Conservation (phyloP, 2,888 invertebrate genomes). For the Plagodis dolabraria region DNA sequence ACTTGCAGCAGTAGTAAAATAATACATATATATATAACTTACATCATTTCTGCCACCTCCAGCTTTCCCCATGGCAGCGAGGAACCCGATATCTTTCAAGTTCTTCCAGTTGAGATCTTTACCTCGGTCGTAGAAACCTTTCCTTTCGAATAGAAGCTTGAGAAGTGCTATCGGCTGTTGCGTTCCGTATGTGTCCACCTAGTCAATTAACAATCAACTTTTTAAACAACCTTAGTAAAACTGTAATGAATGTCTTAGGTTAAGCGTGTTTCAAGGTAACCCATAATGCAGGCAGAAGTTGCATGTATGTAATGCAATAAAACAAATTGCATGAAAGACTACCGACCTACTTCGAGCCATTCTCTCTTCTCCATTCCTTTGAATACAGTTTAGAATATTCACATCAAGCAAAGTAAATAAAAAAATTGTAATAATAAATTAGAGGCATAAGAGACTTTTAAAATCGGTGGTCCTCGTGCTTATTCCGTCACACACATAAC, state of each 20-base stretch:
- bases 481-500: no score
- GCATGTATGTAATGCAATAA: no score
- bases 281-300: no score
- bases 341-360: no score
- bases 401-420: no score
- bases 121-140: slow-evolving; percentile 95
- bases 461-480: no score
- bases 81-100: slow-evolving; percentile 91
- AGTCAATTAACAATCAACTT: not conserved
- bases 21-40: slow-evolving; percentile 34
- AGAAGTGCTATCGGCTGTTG: slow-evolving; percentile 97
- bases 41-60: slow-evolving; percentile 95
- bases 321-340: no score
- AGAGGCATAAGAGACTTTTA: no score
- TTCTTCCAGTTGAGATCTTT: slow-evolving; percentile 96
- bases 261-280: no score
- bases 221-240: not conserved
- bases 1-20: not conserved
- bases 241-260: not conserved
- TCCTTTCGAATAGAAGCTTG: slow-evolving; percentile 95
- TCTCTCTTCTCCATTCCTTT: no score
- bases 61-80: slow-evolving; percentile 94
- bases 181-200: slow-evolving; percentile 93
- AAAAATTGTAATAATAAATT: no score
- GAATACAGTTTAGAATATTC: no score